Evolutionary conservation across 2,113 vertebrate species (phyloP), one percentile per base, ranked within the genome.

Genomic region (Epinephelus fuscoguttatus): DNA sequence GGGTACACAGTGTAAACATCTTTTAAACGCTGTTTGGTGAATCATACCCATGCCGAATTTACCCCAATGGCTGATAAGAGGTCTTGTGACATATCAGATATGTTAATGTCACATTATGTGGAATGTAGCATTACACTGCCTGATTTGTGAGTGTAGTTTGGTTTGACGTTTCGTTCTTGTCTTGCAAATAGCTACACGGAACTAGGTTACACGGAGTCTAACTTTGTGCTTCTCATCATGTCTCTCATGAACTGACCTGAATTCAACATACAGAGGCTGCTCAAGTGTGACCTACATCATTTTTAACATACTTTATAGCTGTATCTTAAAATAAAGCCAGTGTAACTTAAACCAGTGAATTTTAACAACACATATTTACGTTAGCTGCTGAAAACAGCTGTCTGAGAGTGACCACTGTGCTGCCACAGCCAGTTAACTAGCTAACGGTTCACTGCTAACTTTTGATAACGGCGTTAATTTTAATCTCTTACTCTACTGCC

Each of bases 341-440:
- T 14, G 1, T 21, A 13, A 56, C 4, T 19, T 59, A 33, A 78
- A 60, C 7, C 1, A 50, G 14, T 50, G 12, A 1, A 25, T 30
- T 6, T 61, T 10, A 61, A 71, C 10, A 25, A 56, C 27, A 23
- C 5, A 9, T n/a, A 67, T 4, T 30, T 55, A 17, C 3, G 47
- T 66, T 78, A 63, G 74, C 53, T 25, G 25, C 55, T 69, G 15
- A 10, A 12, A 47, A 82, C 84, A 90, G 81, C 79, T 85, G 89
- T 10, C 19, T 62, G 37, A 10, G 21, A 23, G 7, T 37, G 7
- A 11, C 47, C 30, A 30, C 4, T 4, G 40, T 11, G 57, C 66
- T 47, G 6, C 21, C 33, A 50, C 12, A 19, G 14, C 2, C 8
- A 23, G 40, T 30, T 21, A 49, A 67, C 23, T 1, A 56, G 18